Evolutionary conservation across 2,113 vertebrate genomes (phyloP).

Genomic region (Agelaius tricolor): DNA sequence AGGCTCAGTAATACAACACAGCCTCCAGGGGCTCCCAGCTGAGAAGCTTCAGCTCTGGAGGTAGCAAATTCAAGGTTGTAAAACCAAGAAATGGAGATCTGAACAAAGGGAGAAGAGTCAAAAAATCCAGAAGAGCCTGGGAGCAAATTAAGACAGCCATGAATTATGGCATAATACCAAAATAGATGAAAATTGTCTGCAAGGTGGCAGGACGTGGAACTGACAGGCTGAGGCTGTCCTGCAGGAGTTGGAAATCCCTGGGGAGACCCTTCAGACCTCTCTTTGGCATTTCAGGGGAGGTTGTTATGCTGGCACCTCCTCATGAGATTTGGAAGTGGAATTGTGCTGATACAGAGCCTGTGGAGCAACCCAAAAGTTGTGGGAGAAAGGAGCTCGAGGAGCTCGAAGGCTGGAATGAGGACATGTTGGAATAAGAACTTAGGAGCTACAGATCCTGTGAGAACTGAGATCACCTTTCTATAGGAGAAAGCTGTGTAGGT

Average conservation of each 20-base stretch:
- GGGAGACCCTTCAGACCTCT: neutral
- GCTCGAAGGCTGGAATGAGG: neutral
- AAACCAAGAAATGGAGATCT: neutral
- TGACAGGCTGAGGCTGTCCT: accelerated
- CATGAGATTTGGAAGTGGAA: neutral
- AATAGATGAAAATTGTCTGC: neutral
- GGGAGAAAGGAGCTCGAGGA: neutral
- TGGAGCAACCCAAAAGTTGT: neutral
- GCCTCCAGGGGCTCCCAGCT: neutral
- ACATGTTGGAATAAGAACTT: neutral
- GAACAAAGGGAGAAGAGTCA: neutral
- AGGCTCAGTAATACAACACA: neutral
- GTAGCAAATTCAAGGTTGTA: neutral
- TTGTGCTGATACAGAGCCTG: neutral
- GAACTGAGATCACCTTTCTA: neutral
- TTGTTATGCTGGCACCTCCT: neutral
- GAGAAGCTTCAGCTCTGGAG: neutral
- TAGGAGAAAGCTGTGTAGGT: neutral
- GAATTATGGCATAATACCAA: neutral
- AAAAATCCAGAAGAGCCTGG: neutral
- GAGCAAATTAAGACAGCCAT: neutral
- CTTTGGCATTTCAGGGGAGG: neutral
- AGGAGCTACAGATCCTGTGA: neutral
- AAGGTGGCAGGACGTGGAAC: neutral
- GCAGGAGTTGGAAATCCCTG: neutral